A percentile compares a stretch with the other conserved stretches of the same genome.
phyloP scores from a whole-genome alignment of 2,888 invertebrate genomes.

The Meloe dianella region DNA sequence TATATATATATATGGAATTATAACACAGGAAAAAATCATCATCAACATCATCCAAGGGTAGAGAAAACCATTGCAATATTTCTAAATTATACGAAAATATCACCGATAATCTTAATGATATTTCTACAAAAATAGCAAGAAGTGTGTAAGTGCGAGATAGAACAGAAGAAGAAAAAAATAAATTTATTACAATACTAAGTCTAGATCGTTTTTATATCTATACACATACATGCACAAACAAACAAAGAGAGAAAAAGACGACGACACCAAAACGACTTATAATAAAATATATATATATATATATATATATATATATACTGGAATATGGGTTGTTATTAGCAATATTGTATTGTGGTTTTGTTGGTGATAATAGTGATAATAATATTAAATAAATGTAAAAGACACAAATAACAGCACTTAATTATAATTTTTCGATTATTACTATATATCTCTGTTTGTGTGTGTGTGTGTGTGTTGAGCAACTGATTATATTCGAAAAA shows the following conservation, averaged over 20 bases:
- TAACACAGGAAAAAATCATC: neutral
- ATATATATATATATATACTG: neutral
- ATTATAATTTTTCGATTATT: slow-evolving; percentile 45
- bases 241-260: slow-evolving; percentile 15
- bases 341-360: slow-evolving; percentile 7
- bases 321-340: slow-evolving; percentile 6
- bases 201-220: slow-evolving; percentile 8
- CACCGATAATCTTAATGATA: slow-evolving; percentile 51
- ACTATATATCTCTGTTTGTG: slow-evolving; percentile 14
- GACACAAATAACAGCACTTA: slow-evolving; percentile 55
- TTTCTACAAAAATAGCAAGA: slow-evolving; percentile 32
- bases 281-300: neutral
- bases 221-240: too few species aligned
- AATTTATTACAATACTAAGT: slow-evolving; percentile 50
- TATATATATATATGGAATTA: slow-evolving; percentile 22
- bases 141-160: neutral
- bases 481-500: slow-evolving; percentile 43
- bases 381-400: slow-evolving; percentile 49
- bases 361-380: slow-evolving; percentile 19
- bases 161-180: slow-evolving; percentile 44
- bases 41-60: slow-evolving; percentile 21
- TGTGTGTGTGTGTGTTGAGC: slow-evolving; percentile 17
- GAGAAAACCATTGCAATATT: slow-evolving; percentile 46
- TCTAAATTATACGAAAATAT: slow-evolving; percentile 47
- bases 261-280: slow-evolving; percentile 2